phyloP scores from a whole-genome alignment of 2,888 invertebrate species.

The Enchytraeus crypticus region DNA sequence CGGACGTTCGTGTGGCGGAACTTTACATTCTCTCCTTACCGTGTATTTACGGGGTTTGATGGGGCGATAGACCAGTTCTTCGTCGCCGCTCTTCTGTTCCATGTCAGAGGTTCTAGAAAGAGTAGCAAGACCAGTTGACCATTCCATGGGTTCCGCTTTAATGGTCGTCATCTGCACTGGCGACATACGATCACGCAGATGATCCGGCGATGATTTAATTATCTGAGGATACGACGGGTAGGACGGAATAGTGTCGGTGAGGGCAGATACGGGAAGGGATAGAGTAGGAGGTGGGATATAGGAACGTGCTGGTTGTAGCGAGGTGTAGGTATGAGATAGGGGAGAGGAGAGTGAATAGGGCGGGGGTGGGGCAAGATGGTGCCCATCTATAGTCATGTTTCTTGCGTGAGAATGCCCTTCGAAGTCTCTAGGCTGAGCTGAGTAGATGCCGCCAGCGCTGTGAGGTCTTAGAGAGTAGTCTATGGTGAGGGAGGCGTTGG shows the following conservation, averaged over 20 bases:
- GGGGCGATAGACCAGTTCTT: conserved; percentile 30
- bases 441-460: too few species aligned
- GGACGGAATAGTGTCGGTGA: too few species aligned
- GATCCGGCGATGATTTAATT: background rate
- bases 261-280: too few species aligned
- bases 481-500: too few species aligned
- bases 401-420: too few species aligned
- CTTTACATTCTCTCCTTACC: conserved; percentile 92
- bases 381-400: too few species aligned
- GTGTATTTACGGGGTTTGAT: conserved; percentile 86
- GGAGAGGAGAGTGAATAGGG: too few species aligned
- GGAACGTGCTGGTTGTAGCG: background rate
- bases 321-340: background rate
- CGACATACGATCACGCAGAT: conserved; percentile 25
- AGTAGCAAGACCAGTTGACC: background rate
- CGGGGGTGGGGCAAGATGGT: too few species aligned
- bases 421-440: too few species aligned
- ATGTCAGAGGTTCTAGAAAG: background rate
- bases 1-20: conserved; percentile 92
- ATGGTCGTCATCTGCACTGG: conserved; percentile 29
- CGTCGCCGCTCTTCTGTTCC: background rate
- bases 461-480: too few species aligned
- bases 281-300: too few species aligned
- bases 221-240: too few species aligned
- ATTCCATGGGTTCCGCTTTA: background rate